Percentiles rank a stretch among this genome's conserved stretches.
phyloP scores from a whole-genome alignment of 2,888 invertebrate species.

The Hymenopus coronatus region DNA sequence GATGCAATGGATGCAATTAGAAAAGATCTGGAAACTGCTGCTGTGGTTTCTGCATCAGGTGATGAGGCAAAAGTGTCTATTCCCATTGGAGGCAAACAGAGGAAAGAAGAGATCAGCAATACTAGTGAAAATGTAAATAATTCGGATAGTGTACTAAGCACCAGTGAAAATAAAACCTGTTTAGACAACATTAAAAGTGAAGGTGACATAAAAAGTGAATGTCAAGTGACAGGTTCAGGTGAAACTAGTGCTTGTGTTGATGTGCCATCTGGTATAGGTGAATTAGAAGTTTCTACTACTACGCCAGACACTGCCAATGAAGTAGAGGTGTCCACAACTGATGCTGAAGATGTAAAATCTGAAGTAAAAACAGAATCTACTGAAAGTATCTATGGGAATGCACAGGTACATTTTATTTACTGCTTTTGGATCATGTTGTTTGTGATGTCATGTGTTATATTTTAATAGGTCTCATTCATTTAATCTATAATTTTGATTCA shows the following conservation, averaged over 20 bases:
- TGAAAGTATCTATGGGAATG: not conserved
- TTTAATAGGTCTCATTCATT: no score
- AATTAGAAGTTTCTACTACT: constrained; percentile 30
- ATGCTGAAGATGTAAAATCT: not conserved
- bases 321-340: constrained; percentile 30
- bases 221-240: constrained; percentile 29
- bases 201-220: not conserved
- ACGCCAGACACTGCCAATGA: constrained; percentile 20
- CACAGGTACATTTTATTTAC: not conserved
- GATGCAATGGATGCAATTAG: constrained; percentile 52
- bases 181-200: not conserved
- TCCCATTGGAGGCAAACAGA: constrained; percentile 39
- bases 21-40: constrained; percentile 60
- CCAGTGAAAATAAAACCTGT: not conserved
- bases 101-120: not conserved
- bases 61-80: constrained; percentile 48
- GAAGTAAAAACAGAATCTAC: not conserved
- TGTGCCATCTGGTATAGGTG: not conserved
- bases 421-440: no score
- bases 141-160: not conserved
- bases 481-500: no score
- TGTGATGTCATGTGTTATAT: no score
- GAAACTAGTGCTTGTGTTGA: not conserved
- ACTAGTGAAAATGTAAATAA: not conserved
- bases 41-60: constrained; percentile 60